Evolutionary conservation across 2,113 vertebrate species (phyloP).

Genomic region (Diadophis punctatus): DNA sequence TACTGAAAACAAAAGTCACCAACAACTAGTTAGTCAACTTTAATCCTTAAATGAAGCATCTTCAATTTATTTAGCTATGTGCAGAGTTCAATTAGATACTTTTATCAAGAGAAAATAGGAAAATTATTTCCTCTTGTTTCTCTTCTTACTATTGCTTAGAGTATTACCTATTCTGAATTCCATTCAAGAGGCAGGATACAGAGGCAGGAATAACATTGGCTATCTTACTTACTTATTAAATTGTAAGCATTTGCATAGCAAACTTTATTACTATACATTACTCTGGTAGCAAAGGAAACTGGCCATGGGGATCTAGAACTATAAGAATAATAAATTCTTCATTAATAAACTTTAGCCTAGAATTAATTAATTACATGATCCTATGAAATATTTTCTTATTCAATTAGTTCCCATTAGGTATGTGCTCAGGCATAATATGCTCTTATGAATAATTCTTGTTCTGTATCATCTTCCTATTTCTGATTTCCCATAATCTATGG

Average conservation of each 20-base stretch:
- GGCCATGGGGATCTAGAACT: constrained; percentile 41
- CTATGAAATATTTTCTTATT: constrained; percentile 23
- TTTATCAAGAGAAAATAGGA: neutral
- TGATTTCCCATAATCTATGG: neutral
- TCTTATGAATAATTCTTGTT: neutral
- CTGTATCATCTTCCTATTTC: neutral
- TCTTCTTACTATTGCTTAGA: neutral
- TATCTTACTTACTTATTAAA: constrained; percentile 17
- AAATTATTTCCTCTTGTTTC: neutral
- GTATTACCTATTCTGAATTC: neutral
- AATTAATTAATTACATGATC: constrained; percentile 49
- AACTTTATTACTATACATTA: constrained; percentile 40
- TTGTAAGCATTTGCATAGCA: constrained; percentile 36
- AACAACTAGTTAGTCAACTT: neutral
- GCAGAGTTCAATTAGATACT: neutral
- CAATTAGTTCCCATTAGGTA: neutral
- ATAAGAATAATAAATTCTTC: neutral
- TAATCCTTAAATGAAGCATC: neutral
- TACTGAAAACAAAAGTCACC: constrained; percentile 3
- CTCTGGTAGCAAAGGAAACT: constrained; percentile 26
- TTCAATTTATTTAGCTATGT: constrained; percentile 3
- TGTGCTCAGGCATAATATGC: neutral
- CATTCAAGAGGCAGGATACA: constrained; percentile 40
- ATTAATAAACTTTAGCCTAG: constrained; percentile 23
- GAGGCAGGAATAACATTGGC: constrained; percentile 29